Percentiles rank a stretch among this genome's conserved stretches.
Conservation (phyloP, 2,797 vertebrate species). For the Potorous gilbertii region DNA sequence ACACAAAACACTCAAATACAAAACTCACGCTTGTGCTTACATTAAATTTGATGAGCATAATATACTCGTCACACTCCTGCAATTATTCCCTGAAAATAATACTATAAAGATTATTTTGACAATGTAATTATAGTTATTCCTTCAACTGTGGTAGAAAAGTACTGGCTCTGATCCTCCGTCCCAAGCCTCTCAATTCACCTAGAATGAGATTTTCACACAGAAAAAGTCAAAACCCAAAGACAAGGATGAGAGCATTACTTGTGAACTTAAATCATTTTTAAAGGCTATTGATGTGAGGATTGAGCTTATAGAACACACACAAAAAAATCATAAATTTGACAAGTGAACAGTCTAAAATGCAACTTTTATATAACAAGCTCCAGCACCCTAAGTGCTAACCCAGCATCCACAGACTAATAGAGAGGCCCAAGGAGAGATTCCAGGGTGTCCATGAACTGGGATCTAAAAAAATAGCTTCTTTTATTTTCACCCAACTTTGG, state of each 20-base stretch:
- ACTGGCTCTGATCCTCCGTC: conserved; percentile 75
- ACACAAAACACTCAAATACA: conserved; percentile 85
- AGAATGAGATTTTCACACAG: conserved; percentile 72
- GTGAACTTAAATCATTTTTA: conserved; percentile 20
- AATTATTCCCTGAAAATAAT: conserved; percentile 87
- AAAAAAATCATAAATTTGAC: neutral
- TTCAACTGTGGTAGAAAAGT: conserved; percentile 80
- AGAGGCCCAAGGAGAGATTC: neutral
- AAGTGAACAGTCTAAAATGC: neutral
- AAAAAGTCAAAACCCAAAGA: conserved; percentile 60
- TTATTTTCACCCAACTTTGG: neutral
- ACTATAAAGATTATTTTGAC: conserved; percentile 89
- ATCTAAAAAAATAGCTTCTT: neutral
- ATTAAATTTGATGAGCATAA: conserved; percentile 85
- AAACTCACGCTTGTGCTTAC: conserved; percentile 83
- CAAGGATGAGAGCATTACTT: conserved; percentile 39
- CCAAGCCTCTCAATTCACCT: conserved; percentile 72
- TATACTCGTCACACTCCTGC: conserved; percentile 86
- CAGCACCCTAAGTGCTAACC: neutral
- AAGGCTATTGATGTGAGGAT: conserved; percentile 48
- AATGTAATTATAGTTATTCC: conserved; percentile 86
- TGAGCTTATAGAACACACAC: conserved; percentile 28
- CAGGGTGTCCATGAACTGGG: neutral
- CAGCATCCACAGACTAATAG: neutral
- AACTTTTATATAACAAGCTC: neutral